Evolutionary conservation across 2,888 invertebrate species (phyloP), one percentile per base, ranked within the genome.

Genomic region (Rhyacophila evoluta): DNA sequence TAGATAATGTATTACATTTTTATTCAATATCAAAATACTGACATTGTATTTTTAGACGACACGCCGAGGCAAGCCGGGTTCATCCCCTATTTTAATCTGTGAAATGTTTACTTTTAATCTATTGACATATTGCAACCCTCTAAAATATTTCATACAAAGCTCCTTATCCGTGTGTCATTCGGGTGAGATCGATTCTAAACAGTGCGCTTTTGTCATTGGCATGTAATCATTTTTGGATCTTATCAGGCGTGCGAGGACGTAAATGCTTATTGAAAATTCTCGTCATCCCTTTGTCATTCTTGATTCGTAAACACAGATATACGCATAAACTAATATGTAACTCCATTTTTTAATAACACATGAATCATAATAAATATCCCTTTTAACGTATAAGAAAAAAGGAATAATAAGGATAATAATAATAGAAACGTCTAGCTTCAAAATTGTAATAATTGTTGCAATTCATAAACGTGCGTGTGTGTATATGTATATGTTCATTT

Each of bases 61-160:
- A 55, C 19, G 8, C 25, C 15, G 19, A 19, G 19, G 55, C 19
- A 55, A 55, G 55, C 55, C 11, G 33, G 39, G 33, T 12, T 39
- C 72, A 38, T 75, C 76, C 78, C 81, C 81, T 69, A 67, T 76
- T 80, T 81, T 81, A 80, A 81, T 81, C 77, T 80, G 78, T 74
- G 77, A 81, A 81, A 81, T 81, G 81, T 81, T 81, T 81, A 81
- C 80, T 74, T 81, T 81, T 81, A 81, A 81, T 81, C 81, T 79
- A 72, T 72, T 72, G 25, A 29, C 74, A 70, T 74, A 74, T 68
- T 77, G 69, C 37, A 37, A 36, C 78, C 80, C 80, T 70, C 75
- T 28, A 25, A 75, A 67, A 71, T 78, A 73, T 79, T 38, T 72
- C 79, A 74, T 79, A 79, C 79, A 79, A 79, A 79, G 79, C 79